Evolutionary conservation across 2,113 vertebrate species (phyloP).

Genomic region (Myotis lucifugus): DNA sequence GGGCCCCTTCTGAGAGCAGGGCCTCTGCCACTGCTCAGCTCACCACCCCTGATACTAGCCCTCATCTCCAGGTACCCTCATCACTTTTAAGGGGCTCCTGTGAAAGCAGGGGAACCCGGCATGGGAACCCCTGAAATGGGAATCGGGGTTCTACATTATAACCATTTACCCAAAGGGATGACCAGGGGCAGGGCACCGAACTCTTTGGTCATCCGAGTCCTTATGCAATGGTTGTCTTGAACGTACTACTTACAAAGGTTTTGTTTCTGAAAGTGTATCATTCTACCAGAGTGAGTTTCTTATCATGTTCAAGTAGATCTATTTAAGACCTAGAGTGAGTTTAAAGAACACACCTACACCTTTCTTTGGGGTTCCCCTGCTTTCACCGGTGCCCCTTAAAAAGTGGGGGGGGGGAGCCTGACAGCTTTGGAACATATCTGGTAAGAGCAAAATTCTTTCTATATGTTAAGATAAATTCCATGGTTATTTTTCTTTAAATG

Average conservation of each 20-base stretch:
- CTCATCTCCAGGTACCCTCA: not conserved
- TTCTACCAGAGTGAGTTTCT: not conserved
- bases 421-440: not conserved
- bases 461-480: not conserved
- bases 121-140: not conserved
- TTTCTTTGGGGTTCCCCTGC: not conserved
- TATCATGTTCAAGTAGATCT: not conserved
- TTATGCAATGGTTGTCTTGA: not conserved
- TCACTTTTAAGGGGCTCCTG: too few species aligned
- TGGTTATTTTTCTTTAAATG: not conserved
- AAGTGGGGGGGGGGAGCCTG: not conserved
- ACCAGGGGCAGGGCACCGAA: not conserved
- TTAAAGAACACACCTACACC: not conserved
- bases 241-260: not conserved
- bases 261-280: not conserved
- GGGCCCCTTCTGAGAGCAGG: not conserved
- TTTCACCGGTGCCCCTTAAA: not conserved
- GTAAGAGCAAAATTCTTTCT: not conserved
- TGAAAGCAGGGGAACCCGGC: not conserved
- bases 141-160: not conserved
- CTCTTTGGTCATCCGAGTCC: not conserved
- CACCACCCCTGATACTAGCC: rapidly evolving
- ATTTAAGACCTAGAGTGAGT: not conserved
- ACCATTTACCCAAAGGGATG: not conserved
- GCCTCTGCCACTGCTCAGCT: too few species aligned